A percentile compares a stretch with the other conserved stretches of the same genome.
phyloP scores from a whole-genome alignment of 1,140 invertebrate genomes.

The Trypoxylus dichotomus region DNA sequence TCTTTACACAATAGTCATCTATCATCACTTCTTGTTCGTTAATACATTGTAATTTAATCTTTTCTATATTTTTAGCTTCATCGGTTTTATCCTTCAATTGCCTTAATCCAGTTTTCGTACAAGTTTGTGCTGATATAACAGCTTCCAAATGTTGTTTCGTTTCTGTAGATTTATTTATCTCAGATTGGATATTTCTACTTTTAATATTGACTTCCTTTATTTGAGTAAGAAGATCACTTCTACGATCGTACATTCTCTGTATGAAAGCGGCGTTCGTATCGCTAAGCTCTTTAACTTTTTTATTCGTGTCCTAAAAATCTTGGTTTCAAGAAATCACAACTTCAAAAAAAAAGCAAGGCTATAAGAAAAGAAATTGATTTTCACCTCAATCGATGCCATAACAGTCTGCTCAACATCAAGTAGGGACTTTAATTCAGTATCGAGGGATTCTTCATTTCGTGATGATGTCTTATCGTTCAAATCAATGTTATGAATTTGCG shows the following conservation, averaged over 20 bases:
- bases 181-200: not conserved
- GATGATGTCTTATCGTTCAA: not conserved
- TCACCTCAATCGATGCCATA: not conserved
- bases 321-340: not conserved
- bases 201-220: not conserved
- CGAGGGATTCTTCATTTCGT: not conserved
- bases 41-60: not conserved
- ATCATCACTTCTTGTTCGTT: not conserved
- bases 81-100: not conserved
- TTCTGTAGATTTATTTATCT: not conserved
- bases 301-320: not conserved
- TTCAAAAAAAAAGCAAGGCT: not conserved
- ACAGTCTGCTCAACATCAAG: not conserved
- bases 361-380: not conserved
- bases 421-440: not conserved
- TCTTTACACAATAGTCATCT: not conserved
- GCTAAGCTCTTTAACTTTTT: not conserved
- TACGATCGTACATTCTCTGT: not conserved
- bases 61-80: not conserved
- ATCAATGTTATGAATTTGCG: not conserved
- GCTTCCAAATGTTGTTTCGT: not conserved
- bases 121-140: not conserved
- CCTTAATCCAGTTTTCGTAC: not conserved
- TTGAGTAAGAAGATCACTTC: not conserved
- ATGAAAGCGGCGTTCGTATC: not conserved